Evolutionary conservation across 2,797 vertebrate species (phyloP), one percentile per base, ranked within the genome.

Genomic region (Gallinago solitaria): DNA sequence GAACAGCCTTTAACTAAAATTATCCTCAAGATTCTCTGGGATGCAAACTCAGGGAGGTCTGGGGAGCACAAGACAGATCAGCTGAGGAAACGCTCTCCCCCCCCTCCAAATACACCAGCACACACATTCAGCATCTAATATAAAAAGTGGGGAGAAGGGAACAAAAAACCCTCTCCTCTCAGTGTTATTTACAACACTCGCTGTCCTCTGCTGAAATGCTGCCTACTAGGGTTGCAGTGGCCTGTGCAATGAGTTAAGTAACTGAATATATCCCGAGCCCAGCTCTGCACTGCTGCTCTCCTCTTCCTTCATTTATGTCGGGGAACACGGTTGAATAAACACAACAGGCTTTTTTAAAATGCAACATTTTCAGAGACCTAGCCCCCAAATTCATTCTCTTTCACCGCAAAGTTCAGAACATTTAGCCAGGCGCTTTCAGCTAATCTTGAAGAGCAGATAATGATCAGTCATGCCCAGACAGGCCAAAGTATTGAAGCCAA

Each of bases 401-500:
- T 25, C 53, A 64, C 53, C 64, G 64, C 61, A 28, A 71, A 80
- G n/a, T 83, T 89, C 60, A 64, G 64, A 89, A 48, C 5, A 1
- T 51, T 68, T 33, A 80, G 65, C 76, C 30, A 86, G 28, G 87
- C 50, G 17, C 76, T 89, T 86, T 75, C 54, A 83, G 84, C 93
- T 85, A 51, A 90, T 94, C 93, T 90, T 83, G 54, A 95, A 75
- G 88, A 57, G 70, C 61, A 93, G 83, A 95, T 95, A 96, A 95
- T 41, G 0, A 97, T 95, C 95, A 54, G 70, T 89, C 91, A 6
- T 85, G 95, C 86, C 85, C 28, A 60, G 86, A 56, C 95, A 95
- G 61, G 88, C 68, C 56, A 35, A 78, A 80, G 60, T 23, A 80
- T 9, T 85, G 88, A 90, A 93, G 78, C 90, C 75, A 79, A 95